Evolutionary conservation across 1,140 invertebrate genomes (phyloP).

Genomic region (Cotesia glomerata): DNA sequence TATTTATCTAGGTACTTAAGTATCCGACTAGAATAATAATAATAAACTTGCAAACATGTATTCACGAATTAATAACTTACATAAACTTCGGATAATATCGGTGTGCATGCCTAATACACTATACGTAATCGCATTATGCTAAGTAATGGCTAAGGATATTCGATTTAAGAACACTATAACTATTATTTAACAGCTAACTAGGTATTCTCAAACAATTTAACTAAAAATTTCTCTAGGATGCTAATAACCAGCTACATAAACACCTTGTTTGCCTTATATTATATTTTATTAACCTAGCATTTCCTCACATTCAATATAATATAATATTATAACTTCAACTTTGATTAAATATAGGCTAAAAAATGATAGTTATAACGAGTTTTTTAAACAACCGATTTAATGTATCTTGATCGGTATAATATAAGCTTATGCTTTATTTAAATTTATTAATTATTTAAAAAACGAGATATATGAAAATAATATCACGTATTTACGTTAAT

Average conservation of each 20-base stretch:
- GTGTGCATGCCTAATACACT: background rate
- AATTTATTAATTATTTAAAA: too few relatives aligned
- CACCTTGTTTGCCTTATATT: too few relatives aligned
- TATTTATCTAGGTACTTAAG: background rate
- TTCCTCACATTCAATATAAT: too few relatives aligned
- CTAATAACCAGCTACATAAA: background rate
- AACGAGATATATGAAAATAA: too few relatives aligned
- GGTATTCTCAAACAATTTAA: conserved; percentile 11
- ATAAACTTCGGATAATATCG: conserved; percentile 19
- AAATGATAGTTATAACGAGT: too few relatives aligned
- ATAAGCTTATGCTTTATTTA: too few relatives aligned
- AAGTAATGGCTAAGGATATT: background rate
- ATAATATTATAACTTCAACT: too few relatives aligned
- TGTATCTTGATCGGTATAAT: too few relatives aligned
- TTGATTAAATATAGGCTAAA: too few relatives aligned
- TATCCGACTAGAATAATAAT: background rate
- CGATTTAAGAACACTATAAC: background rate
- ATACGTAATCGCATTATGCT: conserved; percentile 6
- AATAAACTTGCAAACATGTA: background rate
- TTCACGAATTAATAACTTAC: conserved; percentile 11
- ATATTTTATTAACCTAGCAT: too few relatives aligned
- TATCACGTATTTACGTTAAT: too few relatives aligned
- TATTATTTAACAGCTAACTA: conserved; percentile 3
- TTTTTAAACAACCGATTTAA: too few relatives aligned
- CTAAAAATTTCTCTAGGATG: conserved; percentile 1